Percentiles rank a stretch among this genome's conserved stretches.
phyloP scores from a whole-genome alignment of 2,113 vertebrate genomes.

The Bujurquina vittata region DNA sequence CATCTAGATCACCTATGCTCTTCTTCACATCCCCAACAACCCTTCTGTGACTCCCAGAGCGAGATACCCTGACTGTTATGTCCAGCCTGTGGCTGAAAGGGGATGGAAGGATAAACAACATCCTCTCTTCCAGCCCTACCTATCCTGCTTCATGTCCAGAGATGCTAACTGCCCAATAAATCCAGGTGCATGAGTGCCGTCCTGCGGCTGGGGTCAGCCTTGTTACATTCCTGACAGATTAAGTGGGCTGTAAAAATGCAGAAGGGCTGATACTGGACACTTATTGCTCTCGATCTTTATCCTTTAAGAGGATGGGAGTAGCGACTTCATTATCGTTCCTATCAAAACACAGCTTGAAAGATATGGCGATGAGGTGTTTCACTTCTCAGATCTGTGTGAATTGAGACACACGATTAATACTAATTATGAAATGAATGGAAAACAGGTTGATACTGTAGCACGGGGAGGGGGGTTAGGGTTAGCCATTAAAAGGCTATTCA shows the following conservation, averaged over 20 bases:
- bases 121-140: slow-evolving; percentile 34
- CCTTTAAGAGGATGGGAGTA: background rate
- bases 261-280: slow-evolving; percentile 30
- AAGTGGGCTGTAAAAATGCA: slow-evolving; percentile 32
- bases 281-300: slow-evolving; percentile 12
- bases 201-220: slow-evolving; percentile 43
- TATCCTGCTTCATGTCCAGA: slow-evolving; percentile 34
- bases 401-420: background rate
- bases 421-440: background rate
- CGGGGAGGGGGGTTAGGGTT: no score
- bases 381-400: background rate
- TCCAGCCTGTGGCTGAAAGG: background rate
- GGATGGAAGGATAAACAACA: slow-evolving; percentile 22
- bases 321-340: background rate
- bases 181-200: slow-evolving; percentile 43
- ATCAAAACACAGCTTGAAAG: background rate
- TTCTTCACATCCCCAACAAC: slow-evolving; percentile 26
- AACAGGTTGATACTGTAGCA: background rate
- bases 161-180: slow-evolving; percentile 59
- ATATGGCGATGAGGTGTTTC: background rate
- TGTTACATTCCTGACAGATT: slow-evolving; percentile 58
- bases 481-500: no score
- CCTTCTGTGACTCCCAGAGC: background rate
- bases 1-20: slow-evolving; percentile 50
- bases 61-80: background rate